Percentiles rank a stretch among this genome's conserved stretches.
Conservation (phyloP, 2,113 vertebrate genomes). For the Malurus alboscapulatus region DNA sequence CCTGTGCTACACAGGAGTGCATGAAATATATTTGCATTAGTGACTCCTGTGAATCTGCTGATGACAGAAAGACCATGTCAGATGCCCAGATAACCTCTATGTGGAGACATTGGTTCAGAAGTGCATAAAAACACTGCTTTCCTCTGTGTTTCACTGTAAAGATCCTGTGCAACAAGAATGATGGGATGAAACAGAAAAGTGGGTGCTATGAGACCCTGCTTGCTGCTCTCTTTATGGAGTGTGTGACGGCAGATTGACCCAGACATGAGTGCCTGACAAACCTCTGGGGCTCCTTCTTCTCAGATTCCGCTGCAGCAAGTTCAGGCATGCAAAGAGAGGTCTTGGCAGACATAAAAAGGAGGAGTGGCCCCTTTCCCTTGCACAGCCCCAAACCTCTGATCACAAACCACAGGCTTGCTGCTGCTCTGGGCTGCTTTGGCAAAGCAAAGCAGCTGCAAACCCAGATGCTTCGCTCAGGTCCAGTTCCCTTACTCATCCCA, state of each 20-base stretch:
- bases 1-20: not conserved
- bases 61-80: not conserved
- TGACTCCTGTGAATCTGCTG: not conserved
- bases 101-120: not conserved
- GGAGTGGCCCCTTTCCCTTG: not conserved
- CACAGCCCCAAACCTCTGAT: not conserved
- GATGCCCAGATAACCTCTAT: not conserved
- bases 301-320: not conserved
- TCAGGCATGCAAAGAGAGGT: not conserved
- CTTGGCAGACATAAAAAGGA: accelerated
- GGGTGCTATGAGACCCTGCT: not conserved
- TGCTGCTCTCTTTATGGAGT: not conserved
- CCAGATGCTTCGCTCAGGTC: not conserved
- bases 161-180: not conserved
- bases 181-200: not conserved
- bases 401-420: not conserved
- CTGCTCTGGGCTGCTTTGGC: not conserved
- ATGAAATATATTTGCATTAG: not conserved
- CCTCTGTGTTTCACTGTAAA: not conserved
- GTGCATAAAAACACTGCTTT: not conserved
- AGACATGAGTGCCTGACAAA: not conserved
- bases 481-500: not conserved
- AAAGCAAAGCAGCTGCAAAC: not conserved
- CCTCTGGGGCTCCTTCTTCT: not conserved
- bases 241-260: not conserved